Conservation (phyloP, 2,888 invertebrate genomes). For the Corbicula japonica region DNA sequence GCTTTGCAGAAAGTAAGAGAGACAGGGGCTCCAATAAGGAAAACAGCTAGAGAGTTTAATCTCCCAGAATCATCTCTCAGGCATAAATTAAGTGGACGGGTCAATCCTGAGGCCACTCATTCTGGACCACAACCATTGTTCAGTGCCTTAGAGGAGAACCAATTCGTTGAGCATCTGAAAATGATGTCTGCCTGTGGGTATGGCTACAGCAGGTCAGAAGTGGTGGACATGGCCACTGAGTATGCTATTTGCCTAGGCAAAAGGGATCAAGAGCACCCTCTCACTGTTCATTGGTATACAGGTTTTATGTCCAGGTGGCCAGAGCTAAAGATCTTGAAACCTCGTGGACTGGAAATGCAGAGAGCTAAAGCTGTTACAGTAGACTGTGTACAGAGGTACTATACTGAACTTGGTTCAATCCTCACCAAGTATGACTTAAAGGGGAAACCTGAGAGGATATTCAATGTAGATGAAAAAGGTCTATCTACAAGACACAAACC, state of each 20-base stretch:
- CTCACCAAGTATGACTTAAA: not conserved
- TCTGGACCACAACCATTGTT: too few species aligned
- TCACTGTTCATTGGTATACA: not conserved
- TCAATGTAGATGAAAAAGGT: conserved; percentile 32
- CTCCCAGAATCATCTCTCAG: too few species aligned
- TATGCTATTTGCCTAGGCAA: conserved; percentile 4
- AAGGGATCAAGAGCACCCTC: conserved; percentile 11
- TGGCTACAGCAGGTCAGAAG: too few species aligned
- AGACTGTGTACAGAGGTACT: too few species aligned
- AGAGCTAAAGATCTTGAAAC: conserved; percentile 5
- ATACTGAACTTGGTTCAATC: conserved; percentile 5
- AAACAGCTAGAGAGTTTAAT: too few species aligned
- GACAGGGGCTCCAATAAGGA: too few species aligned
- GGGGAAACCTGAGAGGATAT: not conserved
- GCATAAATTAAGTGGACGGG: too few species aligned
- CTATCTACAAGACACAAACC: conserved; percentile 8
- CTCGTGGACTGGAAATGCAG: not conserved
- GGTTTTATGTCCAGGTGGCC: conserved; percentile 8
- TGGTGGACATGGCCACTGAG: conserved; percentile 5
- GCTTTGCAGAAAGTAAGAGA: too few species aligned
- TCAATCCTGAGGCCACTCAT: too few species aligned
- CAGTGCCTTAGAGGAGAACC: conserved; percentile 29
- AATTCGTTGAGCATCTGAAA: conserved; percentile 14
- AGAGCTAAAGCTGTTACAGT: conserved; percentile 10
- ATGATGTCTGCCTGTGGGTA: conserved; percentile 43